A percentile compares a stretch with the other conserved stretches of the same genome.
phyloP scores from a whole-genome alignment of 2,888 invertebrate species.

The Limnephilus auricula region DNA sequence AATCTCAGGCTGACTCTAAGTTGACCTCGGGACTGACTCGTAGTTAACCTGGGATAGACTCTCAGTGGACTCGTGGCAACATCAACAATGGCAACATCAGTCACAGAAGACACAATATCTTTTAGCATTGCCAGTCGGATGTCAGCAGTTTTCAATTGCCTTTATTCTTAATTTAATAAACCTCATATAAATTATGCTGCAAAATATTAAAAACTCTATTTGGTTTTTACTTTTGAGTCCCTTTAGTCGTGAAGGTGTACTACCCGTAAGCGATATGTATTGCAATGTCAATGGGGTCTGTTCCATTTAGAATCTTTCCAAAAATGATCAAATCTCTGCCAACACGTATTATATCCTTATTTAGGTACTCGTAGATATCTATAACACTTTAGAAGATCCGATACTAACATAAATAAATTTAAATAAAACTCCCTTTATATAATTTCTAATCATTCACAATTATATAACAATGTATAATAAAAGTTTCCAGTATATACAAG shows the following conservation, averaged over 20 bases:
- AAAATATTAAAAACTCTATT: slow-evolving; percentile 42
- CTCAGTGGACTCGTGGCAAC: neutral
- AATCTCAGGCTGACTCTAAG: neutral
- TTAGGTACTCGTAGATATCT: neutral
- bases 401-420: slow-evolving; percentile 52
- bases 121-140: slow-evolving; percentile 5
- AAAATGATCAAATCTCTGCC: slow-evolving; percentile 31
- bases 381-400: slow-evolving; percentile 20
- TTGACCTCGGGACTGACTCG: neutral
- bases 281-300: slow-evolving; percentile 61
- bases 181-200: slow-evolving; percentile 18
- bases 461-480: slow-evolving; percentile 61
- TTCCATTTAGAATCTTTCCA: slow-evolving; percentile 59
- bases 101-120: slow-evolving; percentile 22
- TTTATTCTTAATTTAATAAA: slow-evolving; percentile 28
- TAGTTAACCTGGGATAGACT: too few relatives aligned
- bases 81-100: slow-evolving; percentile 42
- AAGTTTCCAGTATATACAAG: slow-evolving; percentile 56
- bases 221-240: slow-evolving; percentile 45
- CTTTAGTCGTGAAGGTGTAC: slow-evolving; percentile 47
- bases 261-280: slow-evolving; percentile 60
- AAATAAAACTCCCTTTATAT: slow-evolving; percentile 37
- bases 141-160: neutral
- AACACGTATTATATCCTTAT: slow-evolving; percentile 11
- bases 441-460: slow-evolving; percentile 60